These are phyloP conservation scores for Aegotheles bennettii DNA, from an alignment of 2,113 vertebrate species.

Conservation along the genomic window DNA sequence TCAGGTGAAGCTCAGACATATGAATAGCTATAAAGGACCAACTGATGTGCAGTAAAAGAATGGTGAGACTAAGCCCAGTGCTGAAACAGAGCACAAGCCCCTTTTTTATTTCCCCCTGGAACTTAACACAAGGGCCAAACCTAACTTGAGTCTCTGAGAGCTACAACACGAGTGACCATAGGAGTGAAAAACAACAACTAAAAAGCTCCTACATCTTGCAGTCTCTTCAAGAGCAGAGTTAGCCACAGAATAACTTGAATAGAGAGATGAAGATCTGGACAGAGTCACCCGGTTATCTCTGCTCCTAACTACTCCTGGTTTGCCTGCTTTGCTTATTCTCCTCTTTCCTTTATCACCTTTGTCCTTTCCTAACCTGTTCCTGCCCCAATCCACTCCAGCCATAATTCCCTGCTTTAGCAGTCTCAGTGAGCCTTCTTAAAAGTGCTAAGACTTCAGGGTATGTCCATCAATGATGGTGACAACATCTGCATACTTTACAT, in stretches of 20 bases:
- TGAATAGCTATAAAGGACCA: conserved; percentile 13
- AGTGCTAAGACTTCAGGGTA: background rate
- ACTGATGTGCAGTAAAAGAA: background rate
- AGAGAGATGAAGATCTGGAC: background rate
- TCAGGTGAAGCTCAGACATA: background rate
- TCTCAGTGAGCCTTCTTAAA: background rate
- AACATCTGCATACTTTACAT: background rate
- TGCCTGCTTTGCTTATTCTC: background rate
- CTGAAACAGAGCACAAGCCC: background rate
- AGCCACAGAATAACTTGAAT: background rate
- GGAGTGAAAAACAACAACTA: background rate
- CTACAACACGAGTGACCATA: background rate
- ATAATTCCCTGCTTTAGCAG: background rate
- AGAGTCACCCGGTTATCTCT: background rate
- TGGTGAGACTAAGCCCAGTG: background rate
- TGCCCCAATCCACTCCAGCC: background rate
- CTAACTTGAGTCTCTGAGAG: background rate
- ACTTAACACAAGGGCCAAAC: background rate
- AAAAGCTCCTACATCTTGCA: background rate
- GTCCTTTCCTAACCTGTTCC: background rate
- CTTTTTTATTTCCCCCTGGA: background rate
- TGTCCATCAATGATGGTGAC: background rate
- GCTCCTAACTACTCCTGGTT: background rate
- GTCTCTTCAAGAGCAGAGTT: background rate
- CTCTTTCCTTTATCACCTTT: background rate